A percentile compares a stretch with the other conserved stretches of the same genome.
phyloP scores from a whole-genome alignment of 2,888 invertebrate species.

The Autographa gamma region DNA sequence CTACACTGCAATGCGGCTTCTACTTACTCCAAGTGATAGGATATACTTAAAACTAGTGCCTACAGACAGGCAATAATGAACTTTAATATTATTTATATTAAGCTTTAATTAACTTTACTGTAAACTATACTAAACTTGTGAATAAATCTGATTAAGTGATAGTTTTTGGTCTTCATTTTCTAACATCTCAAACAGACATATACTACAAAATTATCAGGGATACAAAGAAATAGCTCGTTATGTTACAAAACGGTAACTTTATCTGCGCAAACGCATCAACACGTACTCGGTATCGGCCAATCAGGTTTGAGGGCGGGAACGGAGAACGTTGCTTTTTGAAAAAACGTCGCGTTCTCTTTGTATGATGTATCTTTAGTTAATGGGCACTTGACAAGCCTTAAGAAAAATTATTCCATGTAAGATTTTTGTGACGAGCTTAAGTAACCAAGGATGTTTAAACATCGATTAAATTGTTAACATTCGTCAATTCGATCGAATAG shows the following conservation, averaged over 20 bases:
- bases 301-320: slow-evolving; percentile 70
- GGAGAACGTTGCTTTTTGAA: slow-evolving; percentile 63
- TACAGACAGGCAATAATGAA: slow-evolving; percentile 35
- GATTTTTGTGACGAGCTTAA: background rate
- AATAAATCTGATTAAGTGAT: background rate
- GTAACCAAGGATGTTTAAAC: background rate
- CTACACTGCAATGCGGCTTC: slow-evolving; percentile 56
- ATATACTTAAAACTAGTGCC: slow-evolving; percentile 57
- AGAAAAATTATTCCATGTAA: background rate
- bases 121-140: background rate
- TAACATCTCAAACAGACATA: background rate
- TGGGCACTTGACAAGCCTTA: slow-evolving; percentile 51
- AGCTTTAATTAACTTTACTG: background rate
- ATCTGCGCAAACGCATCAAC: slow-evolving; percentile 68
- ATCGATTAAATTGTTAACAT: too few relatives aligned
- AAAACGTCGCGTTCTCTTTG: slow-evolving; percentile 60
- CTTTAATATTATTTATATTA: background rate
- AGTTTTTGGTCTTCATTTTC: background rate
- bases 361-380: slow-evolving; percentile 60
- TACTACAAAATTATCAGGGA: slow-evolving; percentile 8
- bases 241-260: slow-evolving; percentile 63
- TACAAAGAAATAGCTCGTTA: slow-evolving; percentile 50
- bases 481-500: too few relatives aligned
- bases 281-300: slow-evolving; percentile 71
- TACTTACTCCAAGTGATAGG: slow-evolving; percentile 59